These are phyloP conservation scores for Malurus cyaneus DNA, from an alignment of 2,113 vertebrate species.

Conservation along the genomic window DNA sequence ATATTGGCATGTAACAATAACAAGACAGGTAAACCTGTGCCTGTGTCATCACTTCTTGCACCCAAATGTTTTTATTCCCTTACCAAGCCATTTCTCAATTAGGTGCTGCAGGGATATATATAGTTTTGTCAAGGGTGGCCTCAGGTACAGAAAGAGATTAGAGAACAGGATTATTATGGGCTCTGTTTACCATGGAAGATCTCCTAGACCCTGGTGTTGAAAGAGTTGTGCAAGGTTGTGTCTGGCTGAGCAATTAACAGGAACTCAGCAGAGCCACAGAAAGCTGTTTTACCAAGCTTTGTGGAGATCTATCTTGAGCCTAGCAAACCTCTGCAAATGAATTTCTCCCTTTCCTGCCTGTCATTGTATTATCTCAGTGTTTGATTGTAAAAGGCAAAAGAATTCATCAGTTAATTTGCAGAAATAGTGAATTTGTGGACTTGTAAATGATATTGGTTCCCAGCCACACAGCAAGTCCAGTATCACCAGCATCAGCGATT, in stretches of 20 bases:
- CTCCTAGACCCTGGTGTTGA: not conserved
- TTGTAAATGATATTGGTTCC: not conserved
- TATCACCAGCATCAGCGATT: not conserved
- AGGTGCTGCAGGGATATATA: not conserved
- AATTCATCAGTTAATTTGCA: not conserved
- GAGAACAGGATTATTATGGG: not conserved
- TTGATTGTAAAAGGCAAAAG: not conserved
- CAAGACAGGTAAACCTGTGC: not conserved
- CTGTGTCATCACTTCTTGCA: not conserved
- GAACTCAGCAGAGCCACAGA: conserved; percentile 27
- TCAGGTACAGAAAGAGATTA: not conserved
- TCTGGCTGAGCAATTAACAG: conserved; percentile 39
- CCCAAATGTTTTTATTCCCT: not conserved
- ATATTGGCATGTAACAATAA: not conserved
- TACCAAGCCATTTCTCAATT: not conserved
- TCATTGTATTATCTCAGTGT: not conserved
- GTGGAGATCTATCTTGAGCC: not conserved
- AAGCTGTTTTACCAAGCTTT: conserved; percentile 22
- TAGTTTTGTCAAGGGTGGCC: not conserved
- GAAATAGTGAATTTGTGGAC: not conserved
- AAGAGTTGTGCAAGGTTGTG: not conserved
- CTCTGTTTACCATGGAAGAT: not conserved
- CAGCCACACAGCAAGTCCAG: not conserved
- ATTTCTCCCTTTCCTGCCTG: not conserved
- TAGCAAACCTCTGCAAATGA: not conserved